Conservation (phyloP, 2,797 vertebrate genomes). For the Chromis chromis region DNA sequence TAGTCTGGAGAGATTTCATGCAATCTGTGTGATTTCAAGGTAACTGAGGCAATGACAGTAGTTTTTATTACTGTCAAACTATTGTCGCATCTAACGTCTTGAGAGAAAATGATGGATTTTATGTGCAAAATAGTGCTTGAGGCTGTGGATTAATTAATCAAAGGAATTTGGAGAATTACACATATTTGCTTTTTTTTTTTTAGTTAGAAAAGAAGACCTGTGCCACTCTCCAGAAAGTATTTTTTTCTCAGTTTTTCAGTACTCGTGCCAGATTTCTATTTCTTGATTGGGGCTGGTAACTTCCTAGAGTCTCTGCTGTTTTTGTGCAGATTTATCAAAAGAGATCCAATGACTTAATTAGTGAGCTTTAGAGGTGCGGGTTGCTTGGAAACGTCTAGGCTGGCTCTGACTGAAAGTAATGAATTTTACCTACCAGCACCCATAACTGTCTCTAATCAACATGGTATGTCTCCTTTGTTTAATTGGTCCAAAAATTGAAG, state of each 20-base stretch:
- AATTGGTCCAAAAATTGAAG: background rate
- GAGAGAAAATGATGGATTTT: conserved; percentile 31
- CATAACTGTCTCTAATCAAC: background rate
- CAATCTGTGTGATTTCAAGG: conserved; percentile 73
- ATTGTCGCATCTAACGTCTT: conserved; percentile 50
- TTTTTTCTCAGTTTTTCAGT: too few species aligned
- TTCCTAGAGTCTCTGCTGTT: too few species aligned
- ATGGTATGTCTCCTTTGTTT: background rate
- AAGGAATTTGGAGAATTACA: background rate
- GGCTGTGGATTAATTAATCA: conserved; percentile 24
- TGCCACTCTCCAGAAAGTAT: too few species aligned
- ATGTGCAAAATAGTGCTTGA: conserved; percentile 10
- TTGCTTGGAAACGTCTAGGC: background rate
- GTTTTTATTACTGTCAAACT: conserved; percentile 62
- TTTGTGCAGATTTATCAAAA: too few species aligned
- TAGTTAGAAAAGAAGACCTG: too few species aligned
- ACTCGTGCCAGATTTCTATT: too few species aligned
- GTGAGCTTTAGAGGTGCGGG: too few species aligned
- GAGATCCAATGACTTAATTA: too few species aligned
- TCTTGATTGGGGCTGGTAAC: too few species aligned
- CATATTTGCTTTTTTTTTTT: background rate
- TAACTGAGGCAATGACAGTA: conserved; percentile 39
- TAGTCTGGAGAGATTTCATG: conserved; percentile 64
- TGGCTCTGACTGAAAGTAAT: background rate
- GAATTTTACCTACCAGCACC: background rate